phyloP scores from a whole-genome alignment of 2,797 vertebrate species.

The Takifugu rubripes region DNA sequence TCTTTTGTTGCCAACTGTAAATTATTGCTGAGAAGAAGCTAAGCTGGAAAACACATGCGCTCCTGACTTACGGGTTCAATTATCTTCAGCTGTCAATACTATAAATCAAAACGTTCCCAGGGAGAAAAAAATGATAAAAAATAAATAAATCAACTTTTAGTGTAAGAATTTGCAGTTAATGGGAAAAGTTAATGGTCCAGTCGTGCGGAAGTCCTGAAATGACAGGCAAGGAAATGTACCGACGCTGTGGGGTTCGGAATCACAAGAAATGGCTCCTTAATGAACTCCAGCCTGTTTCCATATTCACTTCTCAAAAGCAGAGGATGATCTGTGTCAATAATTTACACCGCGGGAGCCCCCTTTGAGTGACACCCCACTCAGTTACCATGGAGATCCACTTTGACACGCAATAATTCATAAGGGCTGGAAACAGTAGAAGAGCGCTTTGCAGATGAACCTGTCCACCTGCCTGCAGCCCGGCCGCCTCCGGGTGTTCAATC shows the following conservation, averaged over 20 bases:
- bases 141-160: conserved; percentile 37
- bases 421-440: conserved; percentile 39
- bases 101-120: conserved; percentile 41
- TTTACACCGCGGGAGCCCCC: conserved; percentile 39
- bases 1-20: not conserved
- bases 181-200: conserved; percentile 26
- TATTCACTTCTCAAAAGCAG: conserved; percentile 28
- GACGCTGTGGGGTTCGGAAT: not conserved
- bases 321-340: conserved; percentile 48
- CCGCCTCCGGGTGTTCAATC: conserved; percentile 34
- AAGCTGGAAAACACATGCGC: not conserved
- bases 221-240: not conserved
- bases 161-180: conserved; percentile 24
- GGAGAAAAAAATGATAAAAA: conserved; percentile 1
- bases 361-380: conserved; percentile 57
- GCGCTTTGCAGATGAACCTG: conserved; percentile 54
- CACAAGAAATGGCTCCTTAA: not conserved
- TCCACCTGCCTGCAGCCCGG: conserved; percentile 38
- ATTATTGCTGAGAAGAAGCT: not conserved
- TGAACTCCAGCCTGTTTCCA: not conserved
- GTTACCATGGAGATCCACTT: conserved; percentile 46
- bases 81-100: conserved; percentile 38
- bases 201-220: not conserved
- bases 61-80: conserved; percentile 54
- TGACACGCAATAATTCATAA: conserved; percentile 59